These are phyloP conservation scores for Drosophila funebris DNA, from an alignment of 1,140 invertebrate genomes.

Conservation along the genomic window DNA sequence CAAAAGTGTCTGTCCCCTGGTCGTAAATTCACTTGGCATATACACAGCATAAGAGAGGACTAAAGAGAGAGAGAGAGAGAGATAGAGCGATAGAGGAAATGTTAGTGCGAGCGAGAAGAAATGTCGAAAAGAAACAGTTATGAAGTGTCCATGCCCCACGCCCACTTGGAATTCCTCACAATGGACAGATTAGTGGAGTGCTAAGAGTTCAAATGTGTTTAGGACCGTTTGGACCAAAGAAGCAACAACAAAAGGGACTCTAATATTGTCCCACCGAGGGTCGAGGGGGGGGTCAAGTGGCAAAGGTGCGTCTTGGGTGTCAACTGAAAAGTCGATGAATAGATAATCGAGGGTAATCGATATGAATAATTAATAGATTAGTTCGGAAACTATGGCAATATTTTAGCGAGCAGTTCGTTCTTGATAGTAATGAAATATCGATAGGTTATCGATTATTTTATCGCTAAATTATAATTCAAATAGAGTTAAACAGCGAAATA, in stretches of 20 bases:
- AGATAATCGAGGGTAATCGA: constrained; percentile 9
- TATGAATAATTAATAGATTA: not conserved
- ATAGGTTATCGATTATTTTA: too few species aligned
- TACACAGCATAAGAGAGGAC: not conserved
- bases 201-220: constrained; percentile 71
- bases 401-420: not conserved
- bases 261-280: not conserved
- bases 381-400: not conserved
- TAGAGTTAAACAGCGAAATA: too few species aligned
- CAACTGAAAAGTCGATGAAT: constrained; percentile 22
- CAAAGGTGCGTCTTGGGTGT: constrained; percentile 22
- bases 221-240: constrained; percentile 17
- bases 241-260: constrained; percentile 2
- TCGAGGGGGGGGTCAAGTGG: constrained; percentile 15
- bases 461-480: too few species aligned
- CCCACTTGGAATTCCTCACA: constrained; percentile 65
- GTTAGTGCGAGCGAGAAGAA: too few species aligned
- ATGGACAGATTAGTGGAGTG: constrained; percentile 81
- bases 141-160: constrained; percentile 46
- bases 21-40: constrained; percentile 64
- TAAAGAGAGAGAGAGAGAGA: not conserved
- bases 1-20: constrained; percentile 47
- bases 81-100: too few species aligned
- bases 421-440: not conserved
- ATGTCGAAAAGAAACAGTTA: constrained; percentile 47